These are phyloP conservation scores for Phalacrocorax pelagicus DNA, from an alignment of 2,113 vertebrate genomes.

Conservation along the genomic window DNA sequence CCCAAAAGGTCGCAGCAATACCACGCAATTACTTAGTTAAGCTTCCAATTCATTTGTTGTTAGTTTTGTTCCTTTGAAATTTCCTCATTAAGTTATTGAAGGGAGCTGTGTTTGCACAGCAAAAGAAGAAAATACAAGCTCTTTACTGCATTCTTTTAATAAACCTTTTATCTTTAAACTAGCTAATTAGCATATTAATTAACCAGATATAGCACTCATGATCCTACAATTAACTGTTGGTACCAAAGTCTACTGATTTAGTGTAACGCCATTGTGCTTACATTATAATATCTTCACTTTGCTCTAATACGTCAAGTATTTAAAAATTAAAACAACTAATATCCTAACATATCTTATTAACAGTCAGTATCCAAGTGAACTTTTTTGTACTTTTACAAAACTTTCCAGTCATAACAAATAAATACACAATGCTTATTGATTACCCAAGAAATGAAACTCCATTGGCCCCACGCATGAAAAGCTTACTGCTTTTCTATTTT, in stretches of 20 bases:
- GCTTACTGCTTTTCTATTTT: neutral
- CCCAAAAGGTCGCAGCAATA: conserved; percentile 7
- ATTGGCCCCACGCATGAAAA: neutral
- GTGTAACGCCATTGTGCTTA: neutral
- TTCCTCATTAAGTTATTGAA: conserved; percentile 43
- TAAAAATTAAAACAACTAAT: neutral
- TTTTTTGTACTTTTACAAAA: neutral
- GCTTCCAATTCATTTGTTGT: conserved; percentile 20
- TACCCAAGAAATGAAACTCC: neutral
- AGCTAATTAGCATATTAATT: conserved; percentile 57
- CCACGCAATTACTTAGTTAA: conserved; percentile 40
- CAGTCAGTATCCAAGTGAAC: fast-evolving
- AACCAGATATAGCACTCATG: neutral
- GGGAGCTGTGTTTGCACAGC: conserved; percentile 30
- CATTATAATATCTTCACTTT: neutral
- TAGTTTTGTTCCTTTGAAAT: conserved; percentile 44
- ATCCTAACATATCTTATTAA: neutral
- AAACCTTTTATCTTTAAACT: conserved; percentile 29
- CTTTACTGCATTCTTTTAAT: conserved; percentile 19
- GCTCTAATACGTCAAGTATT: neutral
- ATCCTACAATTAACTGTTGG: neutral
- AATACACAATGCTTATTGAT: neutral
- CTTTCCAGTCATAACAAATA: neutral
- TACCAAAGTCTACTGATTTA: neutral
- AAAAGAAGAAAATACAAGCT: conserved; percentile 33